Evolutionary conservation across 2,797 vertebrate genomes (phyloP), one percentile per base, ranked within the genome.

Genomic region (Pseudomugil gertrudae): DNA sequence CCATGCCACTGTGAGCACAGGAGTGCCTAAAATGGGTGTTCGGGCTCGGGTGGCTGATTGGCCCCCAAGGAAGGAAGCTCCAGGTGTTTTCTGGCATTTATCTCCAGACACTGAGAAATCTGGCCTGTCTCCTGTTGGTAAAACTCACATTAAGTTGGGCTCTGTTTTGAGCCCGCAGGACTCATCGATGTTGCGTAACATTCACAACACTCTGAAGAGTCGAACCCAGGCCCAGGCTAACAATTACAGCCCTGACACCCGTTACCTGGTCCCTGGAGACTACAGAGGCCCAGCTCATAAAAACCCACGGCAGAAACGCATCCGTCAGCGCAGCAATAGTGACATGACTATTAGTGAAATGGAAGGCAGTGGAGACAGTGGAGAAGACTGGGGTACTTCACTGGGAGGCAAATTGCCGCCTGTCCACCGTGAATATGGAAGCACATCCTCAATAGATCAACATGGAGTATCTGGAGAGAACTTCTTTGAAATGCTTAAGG

Each of bases 21-120:
- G 96, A 63, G 96, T 98, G 78, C 97, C 97, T 68, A 98, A 98
- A 89, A 99, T 99, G 97, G 97, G 97, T 29, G 97, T 99, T 43
- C 93, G 97, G 79, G 97, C 97, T 64, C 95, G 97, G 57, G 98
- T 98, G 84, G 97, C 97, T 0, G 97, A 99, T 38, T 99, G 97
- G 97, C 97, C 97, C 26, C 97, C 97, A 0, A 94, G 97, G 79
- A 98, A 96, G 85, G 97, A 98, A 66, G 14, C 83, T 3, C 26
- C 81, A 15, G 87, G 84, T 32, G 55, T 72, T 40, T 21, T 87
- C 52, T 92, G 93, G 90, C 90, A 87, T 10, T 61, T 87, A 0
- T 9, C 50, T 36, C 26, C 70, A 33, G 93, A 93, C 29, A 14
- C 86, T 1, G 92, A 92, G 38, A 76, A 72, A 70, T 58, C 85